Base-by-base conservation (phyloP, 2,797 vertebrate species). In the Amniataba percoides region DNA sequence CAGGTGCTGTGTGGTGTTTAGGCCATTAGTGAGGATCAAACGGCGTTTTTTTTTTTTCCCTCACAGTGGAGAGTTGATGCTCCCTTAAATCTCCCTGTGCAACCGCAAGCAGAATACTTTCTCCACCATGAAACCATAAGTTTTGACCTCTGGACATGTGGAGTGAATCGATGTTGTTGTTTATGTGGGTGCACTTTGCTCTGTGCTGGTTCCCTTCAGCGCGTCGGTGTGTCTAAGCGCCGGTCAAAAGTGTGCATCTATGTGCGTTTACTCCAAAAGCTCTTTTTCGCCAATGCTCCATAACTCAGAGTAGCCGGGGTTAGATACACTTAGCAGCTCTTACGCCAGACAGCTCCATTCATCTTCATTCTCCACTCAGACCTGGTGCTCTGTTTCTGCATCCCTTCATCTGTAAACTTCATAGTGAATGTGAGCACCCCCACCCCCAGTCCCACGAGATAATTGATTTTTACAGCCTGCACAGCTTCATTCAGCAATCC, bases 401-500 rank as follows among this genome's bases (percentile, higher is more conserved):
- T 59, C 57, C 75, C 58, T 82, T 87, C 83, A 88, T 92, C 88
- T 81, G 81, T 86, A 89, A 88, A 90, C 86, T 88, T 87, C 88
- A 83, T 77, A 82, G 83, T 83, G 83, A 86, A 87, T 82, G 80
- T 83, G 70, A n/a, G 31, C 80, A 19, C 56, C 63, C 77, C 56
- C 34, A 7, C 34, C 34, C 34, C 34, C 34, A 3, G 3, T 36
- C 39, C 79, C 36, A 77, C 2, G 56, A 79, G 77, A 66, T 46
- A 78, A 89, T 88, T 80, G 85, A 91, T 90, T 92, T 90, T 82
- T 77, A 86, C 81, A 87, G 80, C 84, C 68, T 72, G 82, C 69
- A 58, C 68, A 71, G 74, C 76, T 71, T 79, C 58, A 45, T 63
- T 68, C 75, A 34, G 60, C 71, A 80, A 61, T 59, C 83, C 77